These are phyloP conservation scores for Leptopilina clavipes DNA, from an alignment of 1,140 invertebrate genomes.

Conservation along the genomic window DNA sequence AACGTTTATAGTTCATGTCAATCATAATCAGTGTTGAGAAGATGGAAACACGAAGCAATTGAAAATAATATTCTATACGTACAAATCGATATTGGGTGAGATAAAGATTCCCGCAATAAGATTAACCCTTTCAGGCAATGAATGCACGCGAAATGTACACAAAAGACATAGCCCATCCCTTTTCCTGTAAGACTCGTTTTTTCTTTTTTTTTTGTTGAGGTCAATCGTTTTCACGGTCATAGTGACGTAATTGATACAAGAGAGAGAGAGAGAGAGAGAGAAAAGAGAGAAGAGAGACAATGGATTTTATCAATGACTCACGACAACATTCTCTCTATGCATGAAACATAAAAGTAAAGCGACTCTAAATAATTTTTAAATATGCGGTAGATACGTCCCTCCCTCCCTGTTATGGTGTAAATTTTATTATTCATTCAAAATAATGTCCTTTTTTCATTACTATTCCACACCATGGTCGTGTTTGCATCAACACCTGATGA, in stretches of 20 bases:
- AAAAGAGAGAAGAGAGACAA: neutral
- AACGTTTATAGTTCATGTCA: too few species aligned
- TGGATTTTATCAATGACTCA: neutral
- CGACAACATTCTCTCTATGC: too few species aligned
- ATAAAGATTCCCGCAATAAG: neutral
- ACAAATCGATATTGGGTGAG: neutral
- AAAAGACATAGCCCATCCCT: conserved; percentile 20
- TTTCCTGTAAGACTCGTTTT: conserved; percentile 6
- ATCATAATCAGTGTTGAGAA: neutral
- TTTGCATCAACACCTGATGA: conserved; percentile 26
- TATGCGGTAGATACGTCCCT: neutral
- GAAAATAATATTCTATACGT: conserved; percentile 16
- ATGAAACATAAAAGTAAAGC: too few species aligned
- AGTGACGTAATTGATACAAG: neutral
- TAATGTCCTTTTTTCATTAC: neutral
- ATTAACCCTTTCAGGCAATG: neutral
- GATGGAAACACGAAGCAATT: conserved; percentile 8
- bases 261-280: neutral
- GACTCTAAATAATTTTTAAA: neutral
- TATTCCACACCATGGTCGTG: neutral
- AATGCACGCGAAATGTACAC: neutral
- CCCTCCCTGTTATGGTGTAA: neutral
- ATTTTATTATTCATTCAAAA: neutral
- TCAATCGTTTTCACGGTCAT: conserved; percentile 24
- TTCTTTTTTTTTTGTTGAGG: neutral